phyloP scores from a whole-genome alignment of 64 coral and sea anemone species.

The Porites lutea region DNA sequence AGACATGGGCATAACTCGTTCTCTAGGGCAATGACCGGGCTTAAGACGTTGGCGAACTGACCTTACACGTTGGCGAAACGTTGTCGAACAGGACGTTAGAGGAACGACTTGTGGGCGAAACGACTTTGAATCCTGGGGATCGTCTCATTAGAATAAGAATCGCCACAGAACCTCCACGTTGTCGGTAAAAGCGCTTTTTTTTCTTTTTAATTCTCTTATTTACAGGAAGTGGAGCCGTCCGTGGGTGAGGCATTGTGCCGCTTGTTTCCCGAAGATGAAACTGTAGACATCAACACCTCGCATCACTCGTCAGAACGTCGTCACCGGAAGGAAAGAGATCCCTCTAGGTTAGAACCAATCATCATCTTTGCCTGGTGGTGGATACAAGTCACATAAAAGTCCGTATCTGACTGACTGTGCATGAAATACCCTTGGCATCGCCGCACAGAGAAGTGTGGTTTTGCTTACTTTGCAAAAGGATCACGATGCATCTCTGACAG shows the following conservation, averaged over 20 bases:
- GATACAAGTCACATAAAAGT: slow-evolving; percentile 25
- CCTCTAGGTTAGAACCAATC: slow-evolving; percentile 92
- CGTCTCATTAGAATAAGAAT: too few species aligned
- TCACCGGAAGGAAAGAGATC: slow-evolving; percentile 81
- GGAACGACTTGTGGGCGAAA: too few species aligned
- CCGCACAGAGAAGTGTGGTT: slow-evolving; percentile 15
- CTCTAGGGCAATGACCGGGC: too few species aligned
- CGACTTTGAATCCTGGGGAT: too few species aligned
- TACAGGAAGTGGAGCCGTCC: slow-evolving; percentile 94
- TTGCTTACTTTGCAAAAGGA: not conserved
- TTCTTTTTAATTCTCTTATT: not conserved
- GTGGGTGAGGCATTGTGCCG: slow-evolving; percentile 90
- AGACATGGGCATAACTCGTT: too few species aligned
- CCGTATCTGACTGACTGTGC: slow-evolving; percentile 10
- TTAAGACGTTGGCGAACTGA: too few species aligned
- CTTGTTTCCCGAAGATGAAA: slow-evolving; percentile 95
- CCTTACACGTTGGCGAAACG: too few species aligned
- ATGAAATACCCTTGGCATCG: slow-evolving; percentile 5
- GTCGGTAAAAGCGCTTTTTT: not conserved
- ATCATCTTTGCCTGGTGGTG: slow-evolving; percentile 56
- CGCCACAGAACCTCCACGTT: too few species aligned
- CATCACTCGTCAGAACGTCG: slow-evolving; percentile 67
- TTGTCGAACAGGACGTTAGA: too few species aligned
- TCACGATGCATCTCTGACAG: not conserved
- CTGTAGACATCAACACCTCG: slow-evolving; percentile 54